Conservation (phyloP, 2,888 invertebrate genomes). For the Phyllotreta cruciferae region DNA sequence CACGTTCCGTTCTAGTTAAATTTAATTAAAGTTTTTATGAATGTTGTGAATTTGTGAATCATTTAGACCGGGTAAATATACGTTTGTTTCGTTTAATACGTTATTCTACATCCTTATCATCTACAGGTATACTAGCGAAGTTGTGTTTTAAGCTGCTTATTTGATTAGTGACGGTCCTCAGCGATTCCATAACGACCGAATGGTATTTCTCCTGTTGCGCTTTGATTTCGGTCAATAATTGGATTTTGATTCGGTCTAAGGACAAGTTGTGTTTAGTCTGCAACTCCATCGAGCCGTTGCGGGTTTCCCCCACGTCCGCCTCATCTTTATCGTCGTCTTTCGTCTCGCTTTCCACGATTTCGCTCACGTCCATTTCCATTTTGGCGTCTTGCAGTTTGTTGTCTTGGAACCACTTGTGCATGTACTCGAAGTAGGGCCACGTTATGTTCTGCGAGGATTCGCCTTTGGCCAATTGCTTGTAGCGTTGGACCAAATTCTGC, state of each 20-base stretch:
- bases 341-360: constrained; percentile 27
- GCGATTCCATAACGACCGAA: constrained; percentile 33
- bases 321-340: constrained; percentile 17
- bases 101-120: constrained; percentile 17
- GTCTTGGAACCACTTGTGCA: constrained; percentile 46
- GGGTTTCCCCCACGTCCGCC: not conserved
- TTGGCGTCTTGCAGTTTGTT: constrained; percentile 35
- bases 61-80: constrained; percentile 1
- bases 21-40: constrained; percentile 11
- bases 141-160: constrained; percentile 12
- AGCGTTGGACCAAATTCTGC: constrained; percentile 48
- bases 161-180: constrained; percentile 32
- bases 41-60: constrained; percentile 8
- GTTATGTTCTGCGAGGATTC: constrained; percentile 42
- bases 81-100: not conserved
- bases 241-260: constrained; percentile 38
- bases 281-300: constrained; percentile 9
- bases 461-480: constrained; percentile 42
- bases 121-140: constrained; percentile 1
- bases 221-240: constrained; percentile 38
- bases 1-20: not conserved
- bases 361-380: constrained; percentile 29
- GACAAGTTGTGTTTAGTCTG: constrained; percentile 34
- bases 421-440: constrained; percentile 46
- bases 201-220: constrained; percentile 39